These are phyloP conservation scores for Bemisia tabaci DNA, from an alignment of 1,140 invertebrate species.

Conservation along the genomic window DNA sequence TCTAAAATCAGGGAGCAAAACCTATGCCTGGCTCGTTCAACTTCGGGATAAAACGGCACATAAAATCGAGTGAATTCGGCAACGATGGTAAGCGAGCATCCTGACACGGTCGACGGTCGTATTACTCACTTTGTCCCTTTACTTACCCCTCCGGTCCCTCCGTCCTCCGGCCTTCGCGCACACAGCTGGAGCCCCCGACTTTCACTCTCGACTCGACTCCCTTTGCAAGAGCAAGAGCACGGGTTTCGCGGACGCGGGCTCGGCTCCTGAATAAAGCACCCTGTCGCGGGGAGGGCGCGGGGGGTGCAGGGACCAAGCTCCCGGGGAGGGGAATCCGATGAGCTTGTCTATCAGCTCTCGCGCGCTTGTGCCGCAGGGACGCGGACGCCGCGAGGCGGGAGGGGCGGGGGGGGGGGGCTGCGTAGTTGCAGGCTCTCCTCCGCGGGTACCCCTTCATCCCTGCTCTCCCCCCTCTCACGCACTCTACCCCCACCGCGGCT, in stretches of 20 bases:
- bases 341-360: background rate
- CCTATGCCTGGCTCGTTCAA: too few species aligned
- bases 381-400: background rate
- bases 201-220: background rate
- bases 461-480: background rate
- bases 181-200: background rate
- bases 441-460: background rate
- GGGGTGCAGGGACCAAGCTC: background rate
- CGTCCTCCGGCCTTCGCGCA: background rate
- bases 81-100: too few species aligned
- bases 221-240: background rate
- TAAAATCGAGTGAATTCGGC: too few species aligned
- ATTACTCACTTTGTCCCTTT: background rate
- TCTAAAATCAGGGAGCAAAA: too few species aligned
- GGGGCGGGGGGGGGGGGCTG: slow-evolving; percentile 1
- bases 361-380: background rate
- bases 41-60: too few species aligned
- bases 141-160: background rate
- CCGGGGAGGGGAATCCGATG: background rate
- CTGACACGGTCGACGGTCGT: background rate
- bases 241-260: background rate
- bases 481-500: background rate
- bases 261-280: background rate
- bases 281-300: too few species aligned
- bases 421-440: background rate